Conservation (phyloP, 2,113 vertebrate species). For the Neolamprologus fasciatus region DNA sequence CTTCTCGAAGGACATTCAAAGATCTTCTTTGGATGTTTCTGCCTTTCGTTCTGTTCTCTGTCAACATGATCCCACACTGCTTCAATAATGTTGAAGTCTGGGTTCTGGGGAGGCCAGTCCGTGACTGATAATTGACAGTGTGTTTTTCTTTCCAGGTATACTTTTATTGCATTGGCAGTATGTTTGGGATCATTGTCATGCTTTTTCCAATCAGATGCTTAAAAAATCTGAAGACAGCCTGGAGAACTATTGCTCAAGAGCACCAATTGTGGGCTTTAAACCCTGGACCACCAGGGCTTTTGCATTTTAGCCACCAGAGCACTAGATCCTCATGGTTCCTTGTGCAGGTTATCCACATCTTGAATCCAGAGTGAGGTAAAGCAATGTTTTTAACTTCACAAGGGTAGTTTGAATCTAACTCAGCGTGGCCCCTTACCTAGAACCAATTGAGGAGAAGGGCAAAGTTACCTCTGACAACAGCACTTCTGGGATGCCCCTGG, state of each 20-base stretch:
- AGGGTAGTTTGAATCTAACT: background rate
- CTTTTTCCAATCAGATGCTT: background rate
- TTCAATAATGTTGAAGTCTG: background rate
- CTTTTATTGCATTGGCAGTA: background rate
- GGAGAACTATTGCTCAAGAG: background rate
- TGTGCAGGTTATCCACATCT: background rate
- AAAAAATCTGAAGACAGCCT: background rate
- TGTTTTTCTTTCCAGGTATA: background rate
- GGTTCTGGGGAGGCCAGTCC: background rate
- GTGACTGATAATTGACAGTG: background rate
- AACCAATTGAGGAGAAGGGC: background rate
- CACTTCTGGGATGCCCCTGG: background rate
- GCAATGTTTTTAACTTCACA: background rate
- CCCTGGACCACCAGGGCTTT: background rate
- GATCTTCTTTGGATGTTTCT: background rate
- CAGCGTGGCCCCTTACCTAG: background rate
- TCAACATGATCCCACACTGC: background rate
- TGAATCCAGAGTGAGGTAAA: background rate
- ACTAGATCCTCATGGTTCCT: background rate
- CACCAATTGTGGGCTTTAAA: background rate
- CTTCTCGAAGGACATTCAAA: background rate
- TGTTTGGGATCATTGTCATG: background rate
- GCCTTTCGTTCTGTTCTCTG: background rate
- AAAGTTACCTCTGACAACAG: background rate
- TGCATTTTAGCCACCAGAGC: background rate